phyloP scores from a whole-genome alignment of 2,113 vertebrate species.

The Sebastes schlegelii region DNA sequence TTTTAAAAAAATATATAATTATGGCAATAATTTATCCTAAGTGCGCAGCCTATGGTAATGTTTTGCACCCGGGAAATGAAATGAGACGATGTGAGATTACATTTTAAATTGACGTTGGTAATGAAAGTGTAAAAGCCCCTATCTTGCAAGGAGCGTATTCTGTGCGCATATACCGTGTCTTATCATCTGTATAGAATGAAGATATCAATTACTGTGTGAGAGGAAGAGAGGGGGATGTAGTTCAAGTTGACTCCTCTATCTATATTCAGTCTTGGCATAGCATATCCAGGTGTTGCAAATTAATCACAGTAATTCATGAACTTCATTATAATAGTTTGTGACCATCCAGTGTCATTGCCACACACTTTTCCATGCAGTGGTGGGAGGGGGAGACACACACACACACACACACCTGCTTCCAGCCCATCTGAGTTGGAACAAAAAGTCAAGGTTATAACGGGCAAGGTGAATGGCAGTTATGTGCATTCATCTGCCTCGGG shows the following conservation, averaged over 20 bases:
- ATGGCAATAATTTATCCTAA: conserved; percentile 28
- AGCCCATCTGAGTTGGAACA: conserved; percentile 38
- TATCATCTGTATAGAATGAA: conserved; percentile 33
- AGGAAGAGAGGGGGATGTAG: conserved; percentile 24
- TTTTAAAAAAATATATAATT: too few species aligned
- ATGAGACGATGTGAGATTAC: conserved; percentile 50
- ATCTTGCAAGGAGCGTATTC: conserved; percentile 47
- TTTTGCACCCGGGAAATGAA: conserved; percentile 49
- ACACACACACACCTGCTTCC: conserved; percentile 30
- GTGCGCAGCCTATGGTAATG: conserved; percentile 33
- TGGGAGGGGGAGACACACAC: neutral
- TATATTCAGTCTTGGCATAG: conserved; percentile 20
- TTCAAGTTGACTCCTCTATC: conserved; percentile 15
- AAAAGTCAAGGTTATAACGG: conserved; percentile 68
- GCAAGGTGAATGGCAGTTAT: conserved; percentile 64
- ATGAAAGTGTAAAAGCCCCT: conserved; percentile 52
- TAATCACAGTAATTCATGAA: conserved; percentile 7
- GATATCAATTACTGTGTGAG: conserved; percentile 61
- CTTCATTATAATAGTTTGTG: conserved; percentile 17
- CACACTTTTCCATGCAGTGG: neutral
- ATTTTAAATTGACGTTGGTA: conserved; percentile 66
- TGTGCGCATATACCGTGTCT: conserved; percentile 40
- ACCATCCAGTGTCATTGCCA: neutral
- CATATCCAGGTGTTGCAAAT: conserved; percentile 6
- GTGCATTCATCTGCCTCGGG: conserved; percentile 14